Base-by-base conservation (phyloP, 2,888 invertebrate species). In the Patella depressa region DNA sequence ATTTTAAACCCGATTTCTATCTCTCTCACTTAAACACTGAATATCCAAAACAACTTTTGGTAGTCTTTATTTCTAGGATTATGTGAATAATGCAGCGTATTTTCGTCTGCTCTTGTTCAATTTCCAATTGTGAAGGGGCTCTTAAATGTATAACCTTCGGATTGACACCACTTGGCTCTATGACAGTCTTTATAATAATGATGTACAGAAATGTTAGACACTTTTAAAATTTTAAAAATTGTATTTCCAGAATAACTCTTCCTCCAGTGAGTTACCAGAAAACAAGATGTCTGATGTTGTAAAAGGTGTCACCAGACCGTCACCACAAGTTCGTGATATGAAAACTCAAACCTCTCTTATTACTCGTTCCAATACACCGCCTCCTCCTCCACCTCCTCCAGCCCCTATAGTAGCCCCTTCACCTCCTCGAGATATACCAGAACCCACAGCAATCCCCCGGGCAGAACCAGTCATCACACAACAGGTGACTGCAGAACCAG, bases 261-360 rank as follows among this genome's bases (percentile, higher is more conserved):
- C 88, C 57, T 84, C 87, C 15, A 87, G 85, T 59, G 90, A 90
- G 59, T 85, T 87, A 19, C 89, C 87, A 81, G 90, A 90, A 76
- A 91, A 86, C 81, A 94, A 95, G 89, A 93, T 96, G 87, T 94
- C 96, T 15, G 96, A 96, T 91, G 95, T 96, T 71, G 96, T 96
- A 73, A 95, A 95, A 87, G 95, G 95, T 78, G 95, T 94, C 69
- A 94, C 94, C 74, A 94, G 94, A 90, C 45, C 45, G 7, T 45
- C 45, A 7, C 92, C 93, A 82, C 81, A 84, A 59, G 88, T 87
- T 3, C 83, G 87, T 70, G 89, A 90, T 75, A 83, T 84, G 29
- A 84, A 86, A 75, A 84, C 86, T 72, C 84, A 89, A 75, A 84
- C 73, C 24, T 55, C 69, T 72, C 70, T 65, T 19, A 72, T 69